Conservation (phyloP, 2,797 vertebrate species). For the Amblyopsis hoosieri region DNA sequence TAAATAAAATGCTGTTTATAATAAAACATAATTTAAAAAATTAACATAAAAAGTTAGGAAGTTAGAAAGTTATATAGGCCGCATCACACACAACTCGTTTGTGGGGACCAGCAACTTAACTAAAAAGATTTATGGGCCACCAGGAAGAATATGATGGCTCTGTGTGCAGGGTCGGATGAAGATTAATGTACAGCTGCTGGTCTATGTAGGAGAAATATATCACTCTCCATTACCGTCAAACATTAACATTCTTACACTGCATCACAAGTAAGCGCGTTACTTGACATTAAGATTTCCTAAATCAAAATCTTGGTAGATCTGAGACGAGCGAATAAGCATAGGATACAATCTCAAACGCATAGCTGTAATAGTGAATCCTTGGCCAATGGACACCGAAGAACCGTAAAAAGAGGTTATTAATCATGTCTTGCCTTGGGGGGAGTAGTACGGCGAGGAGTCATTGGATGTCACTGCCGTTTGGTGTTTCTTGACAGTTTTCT, state of each 20-base stretch:
- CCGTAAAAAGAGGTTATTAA: conserved; percentile 59
- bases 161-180: conserved; percentile 74
- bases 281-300: conserved; percentile 87
- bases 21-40: not conserved
- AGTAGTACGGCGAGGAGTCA: conserved; percentile 86
- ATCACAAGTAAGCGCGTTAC: conserved; percentile 83
- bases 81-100: conserved; percentile 62
- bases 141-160: conserved; percentile 75
- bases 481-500: conserved; percentile 91
- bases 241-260: conserved; percentile 88
- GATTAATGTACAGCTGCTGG: conserved; percentile 97
- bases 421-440: conserved; percentile 93
- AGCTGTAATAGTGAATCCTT: conserved; percentile 24
- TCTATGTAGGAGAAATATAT: conserved; percentile 92
- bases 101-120: conserved; percentile 50
- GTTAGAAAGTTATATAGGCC: conserved; percentile 14
- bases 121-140: conserved; percentile 73
- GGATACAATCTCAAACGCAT: conserved; percentile 29
- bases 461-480: conserved; percentile 72
- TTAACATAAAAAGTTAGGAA: not conserved
- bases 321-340: conserved; percentile 36
- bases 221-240: conserved; percentile 98
- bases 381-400: not conserved
- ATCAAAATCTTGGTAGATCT: conserved; percentile 79
- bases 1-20: not conserved